Evolutionary conservation across 2,888 invertebrate genomes (phyloP).

Genomic region (Melieria omissa): DNA sequence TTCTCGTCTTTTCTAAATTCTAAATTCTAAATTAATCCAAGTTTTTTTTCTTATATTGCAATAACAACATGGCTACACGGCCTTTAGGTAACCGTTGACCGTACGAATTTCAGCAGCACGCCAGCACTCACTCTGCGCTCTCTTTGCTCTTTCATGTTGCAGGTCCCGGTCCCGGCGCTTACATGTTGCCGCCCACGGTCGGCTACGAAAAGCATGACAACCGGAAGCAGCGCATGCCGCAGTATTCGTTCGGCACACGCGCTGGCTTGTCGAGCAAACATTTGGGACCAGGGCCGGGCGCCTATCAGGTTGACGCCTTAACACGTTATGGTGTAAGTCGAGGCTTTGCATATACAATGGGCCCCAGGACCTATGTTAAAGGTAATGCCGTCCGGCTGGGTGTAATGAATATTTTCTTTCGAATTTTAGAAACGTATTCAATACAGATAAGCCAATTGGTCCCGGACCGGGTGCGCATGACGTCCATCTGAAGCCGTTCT

Average conservation of each 20-base stretch:
- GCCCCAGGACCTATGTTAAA: slow-evolving; percentile 56
- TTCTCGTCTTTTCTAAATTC: slow-evolving; percentile 34
- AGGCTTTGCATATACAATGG: slow-evolving; percentile 68
- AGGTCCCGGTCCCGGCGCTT: slow-evolving; percentile 74
- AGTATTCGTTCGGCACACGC: slow-evolving; percentile 60
- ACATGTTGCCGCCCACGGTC: slow-evolving; percentile 70
- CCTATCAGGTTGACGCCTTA: slow-evolving; percentile 54
- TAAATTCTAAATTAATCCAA: slow-evolving; percentile 50
- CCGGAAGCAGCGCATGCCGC: slow-evolving; percentile 68
- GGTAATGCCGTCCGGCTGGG: slow-evolving; percentile 44
- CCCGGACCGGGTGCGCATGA: slow-evolving; percentile 63
- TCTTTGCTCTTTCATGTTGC: slow-evolving; percentile 35
- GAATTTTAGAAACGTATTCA: slow-evolving; percentile 19
- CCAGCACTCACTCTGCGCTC: neutral
- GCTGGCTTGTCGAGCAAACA: slow-evolving; percentile 38
- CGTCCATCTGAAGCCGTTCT: slow-evolving; percentile 52
- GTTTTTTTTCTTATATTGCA: slow-evolving; percentile 55
- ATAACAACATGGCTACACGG: slow-evolving; percentile 38
- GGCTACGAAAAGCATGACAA: slow-evolving; percentile 72
- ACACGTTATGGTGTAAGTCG: slow-evolving; percentile 57
- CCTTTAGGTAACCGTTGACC: slow-evolving; percentile 33
- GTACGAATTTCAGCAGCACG: neutral
- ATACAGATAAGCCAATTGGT: slow-evolving; percentile 53
- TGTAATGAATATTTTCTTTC: neutral
- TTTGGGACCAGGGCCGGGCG: slow-evolving; percentile 62